Conservation (phyloP, 2,113 vertebrate species). For the Ivindomyrus marchei region DNA sequence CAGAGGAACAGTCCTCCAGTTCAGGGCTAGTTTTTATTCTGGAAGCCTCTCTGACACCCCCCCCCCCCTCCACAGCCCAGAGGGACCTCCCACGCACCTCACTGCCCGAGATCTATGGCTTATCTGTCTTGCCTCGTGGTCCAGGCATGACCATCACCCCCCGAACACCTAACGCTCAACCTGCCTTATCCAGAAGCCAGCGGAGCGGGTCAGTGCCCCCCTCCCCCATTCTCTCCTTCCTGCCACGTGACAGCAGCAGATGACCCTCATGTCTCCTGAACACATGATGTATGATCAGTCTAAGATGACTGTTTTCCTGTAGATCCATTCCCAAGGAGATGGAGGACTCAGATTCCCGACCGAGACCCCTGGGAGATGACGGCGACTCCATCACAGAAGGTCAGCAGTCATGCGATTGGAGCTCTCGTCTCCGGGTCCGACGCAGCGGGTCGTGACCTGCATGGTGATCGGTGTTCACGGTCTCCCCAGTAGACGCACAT, state of each 20-base stretch:
- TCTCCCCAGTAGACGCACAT: conserved; percentile 62
- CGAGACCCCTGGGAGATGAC: conserved; percentile 68
- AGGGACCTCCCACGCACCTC: background rate
- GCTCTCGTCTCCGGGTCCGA: background rate
- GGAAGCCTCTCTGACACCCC: background rate
- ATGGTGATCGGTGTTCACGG: too few species aligned
- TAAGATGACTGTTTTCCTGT: conserved; percentile 16
- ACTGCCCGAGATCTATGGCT: conserved; percentile 50
- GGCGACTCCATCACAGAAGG: conserved; percentile 79
- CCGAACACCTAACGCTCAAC: conserved; percentile 47
- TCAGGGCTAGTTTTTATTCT: background rate
- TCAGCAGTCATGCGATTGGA: conserved; percentile 39
- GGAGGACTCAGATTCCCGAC: conserved; percentile 74
- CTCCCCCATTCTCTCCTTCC: background rate
- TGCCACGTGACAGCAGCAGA: background rate
- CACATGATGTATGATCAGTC: background rate
- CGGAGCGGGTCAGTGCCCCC: conserved; percentile 62
- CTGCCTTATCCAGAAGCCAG: conserved; percentile 36
- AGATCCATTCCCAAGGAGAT: conserved; percentile 67
- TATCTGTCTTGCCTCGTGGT: conserved; percentile 44
- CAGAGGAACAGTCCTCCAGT: background rate
- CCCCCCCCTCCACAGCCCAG: background rate
- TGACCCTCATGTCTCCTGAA: background rate
- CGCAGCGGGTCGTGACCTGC: too few species aligned
- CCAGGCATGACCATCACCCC: conserved; percentile 73